A percentile compares a stretch with the other conserved stretches of the same genome.
Evolutionary conservation across 2,888 invertebrate genomes (phyloP).

Genomic region (Lacanobia wlatinum): DNA sequence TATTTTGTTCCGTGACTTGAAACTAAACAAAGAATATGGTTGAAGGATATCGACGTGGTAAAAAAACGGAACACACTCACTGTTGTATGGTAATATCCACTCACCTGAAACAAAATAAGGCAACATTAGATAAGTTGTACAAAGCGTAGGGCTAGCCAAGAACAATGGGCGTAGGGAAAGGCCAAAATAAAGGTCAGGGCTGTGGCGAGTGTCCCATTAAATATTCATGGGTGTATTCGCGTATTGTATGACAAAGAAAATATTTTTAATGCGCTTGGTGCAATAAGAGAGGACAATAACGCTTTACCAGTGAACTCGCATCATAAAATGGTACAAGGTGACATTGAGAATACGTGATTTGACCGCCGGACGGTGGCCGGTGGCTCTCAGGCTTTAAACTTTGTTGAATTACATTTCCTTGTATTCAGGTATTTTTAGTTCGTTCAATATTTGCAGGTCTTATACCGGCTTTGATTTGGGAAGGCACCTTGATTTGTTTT

Average conservation of each 20-base stretch:
- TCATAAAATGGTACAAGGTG: slow-evolving; percentile 75
- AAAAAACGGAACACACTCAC: slow-evolving; percentile 52
- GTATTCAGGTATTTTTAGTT: slow-evolving; percentile 59
- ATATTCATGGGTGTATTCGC: slow-evolving; percentile 86
- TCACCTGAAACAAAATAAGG: slow-evolving; percentile 77
- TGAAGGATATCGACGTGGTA: slow-evolving; percentile 38
- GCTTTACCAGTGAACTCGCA: slow-evolving; percentile 55
- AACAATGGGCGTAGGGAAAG: slow-evolving; percentile 84
- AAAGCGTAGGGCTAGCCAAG: slow-evolving; percentile 70
- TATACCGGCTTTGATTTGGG: slow-evolving; percentile 50
- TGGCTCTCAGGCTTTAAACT: slow-evolving; percentile 43
- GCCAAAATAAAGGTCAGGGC: slow-evolving; percentile 86
- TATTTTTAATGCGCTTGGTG: slow-evolving; percentile 75
- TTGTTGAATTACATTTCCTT: slow-evolving; percentile 65
- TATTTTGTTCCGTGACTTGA: slow-evolving; percentile 56
- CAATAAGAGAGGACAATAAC: slow-evolving; percentile 72
- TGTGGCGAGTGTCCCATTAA: slow-evolving; percentile 79
- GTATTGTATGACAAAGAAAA: slow-evolving; percentile 81
- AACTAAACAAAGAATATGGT: slow-evolving; percentile 53
- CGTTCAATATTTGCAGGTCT: slow-evolving; percentile 53
- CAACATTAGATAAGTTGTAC: slow-evolving; percentile 77
- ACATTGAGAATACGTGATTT: slow-evolving; percentile 77
- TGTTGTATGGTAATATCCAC: slow-evolving; percentile 51
- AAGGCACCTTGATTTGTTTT: slow-evolving; percentile 5
- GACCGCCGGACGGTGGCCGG: slow-evolving; percentile 62